phyloP scores from a whole-genome alignment of 2,113 vertebrate species.

The Ictalurus punctatus region DNA sequence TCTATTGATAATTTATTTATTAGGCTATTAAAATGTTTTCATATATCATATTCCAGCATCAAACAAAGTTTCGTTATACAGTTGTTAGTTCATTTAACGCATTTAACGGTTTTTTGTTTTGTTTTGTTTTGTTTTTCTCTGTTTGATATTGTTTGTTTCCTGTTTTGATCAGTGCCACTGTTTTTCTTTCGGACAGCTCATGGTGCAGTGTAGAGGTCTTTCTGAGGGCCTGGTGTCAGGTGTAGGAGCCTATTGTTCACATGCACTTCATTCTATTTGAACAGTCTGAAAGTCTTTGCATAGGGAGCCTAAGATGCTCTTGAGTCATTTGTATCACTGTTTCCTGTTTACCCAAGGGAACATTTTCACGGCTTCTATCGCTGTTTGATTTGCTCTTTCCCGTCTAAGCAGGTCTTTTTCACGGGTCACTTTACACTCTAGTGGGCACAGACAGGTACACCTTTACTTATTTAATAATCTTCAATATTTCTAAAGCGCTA shows the following conservation, averaged over 20 bases:
- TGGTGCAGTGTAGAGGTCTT: slow-evolving; percentile 11
- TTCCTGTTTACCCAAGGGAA: slow-evolving; percentile 63
- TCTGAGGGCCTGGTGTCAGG: slow-evolving; percentile 31
- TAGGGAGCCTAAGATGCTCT: slow-evolving; percentile 37
- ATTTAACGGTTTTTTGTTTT: too few relatives aligned
- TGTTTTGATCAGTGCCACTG: background rate
- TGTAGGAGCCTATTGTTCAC: slow-evolving; percentile 42
- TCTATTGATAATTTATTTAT: background rate
- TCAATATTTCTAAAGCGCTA: background rate
- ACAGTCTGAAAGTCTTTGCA: slow-evolving; percentile 30
- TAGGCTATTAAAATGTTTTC: background rate
- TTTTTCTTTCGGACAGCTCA: slow-evolving; percentile 14
- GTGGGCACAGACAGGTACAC: background rate
- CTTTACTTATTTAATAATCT: background rate
- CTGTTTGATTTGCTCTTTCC: slow-evolving; percentile 53
- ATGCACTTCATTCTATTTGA: slow-evolving; percentile 43
- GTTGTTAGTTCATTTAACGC: background rate
- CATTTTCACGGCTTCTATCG: slow-evolving; percentile 44
- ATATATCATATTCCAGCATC: background rate
- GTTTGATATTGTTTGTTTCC: background rate
- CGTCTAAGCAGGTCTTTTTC: slow-evolving; percentile 46
- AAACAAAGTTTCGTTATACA: background rate
- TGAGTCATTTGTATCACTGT: slow-evolving; percentile 61
- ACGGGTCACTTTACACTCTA: slow-evolving; percentile 48
- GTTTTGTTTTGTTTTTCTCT: too few relatives aligned